phyloP scores from a whole-genome alignment of 2,888 invertebrate genomes.

The Leucophenga maculata region DNA sequence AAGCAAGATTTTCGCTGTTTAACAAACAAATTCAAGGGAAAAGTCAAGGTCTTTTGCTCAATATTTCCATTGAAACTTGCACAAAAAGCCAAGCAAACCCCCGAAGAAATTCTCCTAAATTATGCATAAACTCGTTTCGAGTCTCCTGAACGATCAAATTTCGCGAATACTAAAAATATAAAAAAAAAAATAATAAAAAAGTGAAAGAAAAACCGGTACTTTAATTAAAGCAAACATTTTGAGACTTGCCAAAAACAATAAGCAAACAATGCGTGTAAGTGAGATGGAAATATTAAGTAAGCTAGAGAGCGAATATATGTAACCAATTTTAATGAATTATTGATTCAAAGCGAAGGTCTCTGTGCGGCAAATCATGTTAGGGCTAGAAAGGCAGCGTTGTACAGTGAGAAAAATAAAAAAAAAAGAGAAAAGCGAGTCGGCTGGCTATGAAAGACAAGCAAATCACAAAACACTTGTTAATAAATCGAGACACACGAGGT shows the following conservation, averaged over 20 bases:
- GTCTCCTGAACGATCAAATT: no score
- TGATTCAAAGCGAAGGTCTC: constrained; percentile 3
- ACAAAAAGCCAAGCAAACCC: no score
- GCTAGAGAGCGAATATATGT: neutral
- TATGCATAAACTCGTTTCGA: no score
- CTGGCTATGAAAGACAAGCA: neutral
- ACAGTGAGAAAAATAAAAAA: no score
- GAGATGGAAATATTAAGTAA: neutral
- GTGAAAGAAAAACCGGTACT: neutral
- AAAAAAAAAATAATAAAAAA: neutral
- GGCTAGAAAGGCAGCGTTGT: no score
- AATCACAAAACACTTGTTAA: constrained; percentile 15
- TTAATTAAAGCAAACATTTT: constrained; percentile 12
- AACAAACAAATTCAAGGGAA: no score
- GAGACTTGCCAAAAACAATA: neutral
- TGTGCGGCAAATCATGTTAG: neutral
- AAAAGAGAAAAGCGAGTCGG: neutral
- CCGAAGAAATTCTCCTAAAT: no score
- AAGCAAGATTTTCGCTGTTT: no score
- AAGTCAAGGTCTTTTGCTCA: no score
- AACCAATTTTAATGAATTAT: constrained; percentile 15
- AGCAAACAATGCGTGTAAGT: neutral
- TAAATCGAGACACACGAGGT: constrained; percentile 13
- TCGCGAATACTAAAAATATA: neutral
- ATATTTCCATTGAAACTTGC: no score